A percentile compares a stretch with the other conserved stretches of the same genome.
These are phyloP conservation scores for Gobius niger DNA, from an alignment of 2,113 vertebrate genomes.

Conservation along the genomic window DNA sequence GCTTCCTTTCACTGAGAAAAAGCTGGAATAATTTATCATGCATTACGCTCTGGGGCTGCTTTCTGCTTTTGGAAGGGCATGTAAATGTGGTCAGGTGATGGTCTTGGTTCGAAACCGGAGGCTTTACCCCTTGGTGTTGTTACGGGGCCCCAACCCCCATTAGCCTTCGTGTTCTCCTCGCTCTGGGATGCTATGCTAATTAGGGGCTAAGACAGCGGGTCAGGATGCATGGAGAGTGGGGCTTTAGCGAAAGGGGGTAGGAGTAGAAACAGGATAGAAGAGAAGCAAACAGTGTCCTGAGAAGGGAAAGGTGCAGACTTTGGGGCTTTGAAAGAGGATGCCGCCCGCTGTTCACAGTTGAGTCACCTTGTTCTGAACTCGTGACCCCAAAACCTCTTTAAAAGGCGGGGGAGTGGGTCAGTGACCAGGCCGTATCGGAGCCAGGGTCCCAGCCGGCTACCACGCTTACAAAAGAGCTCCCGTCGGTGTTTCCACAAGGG, in stretches of 20 bases:
- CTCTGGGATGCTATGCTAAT: conserved; percentile 76
- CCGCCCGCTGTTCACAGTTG: conserved; percentile 65
- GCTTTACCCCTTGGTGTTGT: conserved; percentile 56
- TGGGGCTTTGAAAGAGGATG: conserved; percentile 73
- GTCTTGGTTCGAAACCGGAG: conserved; percentile 58
- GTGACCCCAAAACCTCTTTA: conserved; percentile 75
- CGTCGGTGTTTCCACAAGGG: conserved; percentile 65
- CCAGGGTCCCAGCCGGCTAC: conserved; percentile 42
- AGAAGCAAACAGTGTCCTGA: conserved; percentile 33
- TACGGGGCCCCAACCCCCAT: conserved; percentile 58
- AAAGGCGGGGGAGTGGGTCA: conserved; percentile 73
- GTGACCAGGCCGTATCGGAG: conserved; percentile 70
- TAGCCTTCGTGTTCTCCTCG: conserved; percentile 68
- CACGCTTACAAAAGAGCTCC: conserved; percentile 65
- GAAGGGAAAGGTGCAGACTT: conserved; percentile 58
- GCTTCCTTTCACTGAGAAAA: conserved; percentile 39
- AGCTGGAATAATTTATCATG: conserved; percentile 53
- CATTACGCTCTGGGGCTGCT: conserved; percentile 38
- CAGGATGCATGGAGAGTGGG: conserved; percentile 48
- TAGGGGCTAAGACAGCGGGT: conserved; percentile 57
- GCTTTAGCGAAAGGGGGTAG: conserved; percentile 3
- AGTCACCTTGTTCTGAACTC: conserved; percentile 78
- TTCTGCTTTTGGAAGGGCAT: conserved; percentile 42
- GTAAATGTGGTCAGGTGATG: conserved; percentile 64
- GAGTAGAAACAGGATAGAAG: conserved; percentile 17